Evolutionary conservation across 1,140 invertebrate genomes (phyloP), one percentile per base, ranked within the genome.

Genomic region (Meloidogyne floridensis): DNA sequence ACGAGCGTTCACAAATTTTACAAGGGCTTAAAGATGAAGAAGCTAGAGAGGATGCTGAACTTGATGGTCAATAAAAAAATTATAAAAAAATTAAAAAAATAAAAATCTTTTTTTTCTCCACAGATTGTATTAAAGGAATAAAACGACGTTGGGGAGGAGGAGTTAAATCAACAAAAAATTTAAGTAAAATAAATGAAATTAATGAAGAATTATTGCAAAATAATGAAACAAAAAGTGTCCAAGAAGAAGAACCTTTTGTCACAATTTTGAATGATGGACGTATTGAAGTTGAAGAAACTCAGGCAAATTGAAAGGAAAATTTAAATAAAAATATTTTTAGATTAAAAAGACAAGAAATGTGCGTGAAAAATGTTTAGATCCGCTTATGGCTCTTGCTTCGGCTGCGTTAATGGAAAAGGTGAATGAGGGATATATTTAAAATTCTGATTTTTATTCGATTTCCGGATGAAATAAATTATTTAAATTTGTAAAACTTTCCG

Each of bases 171-270:
- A 54, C 8, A 54, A 54, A 54, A 10, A 54, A 54, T 10, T 11
- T 54, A 10, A 10, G 2, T 54, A 54, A 54, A 54, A 54, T 54
- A 54, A 54, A 54, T 54, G 53, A 54, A 11, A 13, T 10, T 13
- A 11, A 11, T 54, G 53, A 54, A 11, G 11, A 11, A 11, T 13
- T 10, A 10, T 54, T 54, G 3, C 8, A 11, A 13, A 54, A 13
- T 11, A 54, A n/a, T 65, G 59, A 65, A 65, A 15, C 15, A 65
- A 65, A 65, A 65, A 15, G n/a, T 18, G n/a, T 15, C 20, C 69
- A 79, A n/a, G 77, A 79, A 72, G 77, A 54, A 51, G 77, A 79
- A 51, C 77, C 77, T 7, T 65, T 79, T 72, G 77, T 79, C 4
- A 79, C 77, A 5, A 43, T 79, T 42, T 65, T 79, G 65, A 65